Base-by-base conservation (phyloP, 2,888 invertebrate genomes). In the Pardosa pseudoannulata region DNA sequence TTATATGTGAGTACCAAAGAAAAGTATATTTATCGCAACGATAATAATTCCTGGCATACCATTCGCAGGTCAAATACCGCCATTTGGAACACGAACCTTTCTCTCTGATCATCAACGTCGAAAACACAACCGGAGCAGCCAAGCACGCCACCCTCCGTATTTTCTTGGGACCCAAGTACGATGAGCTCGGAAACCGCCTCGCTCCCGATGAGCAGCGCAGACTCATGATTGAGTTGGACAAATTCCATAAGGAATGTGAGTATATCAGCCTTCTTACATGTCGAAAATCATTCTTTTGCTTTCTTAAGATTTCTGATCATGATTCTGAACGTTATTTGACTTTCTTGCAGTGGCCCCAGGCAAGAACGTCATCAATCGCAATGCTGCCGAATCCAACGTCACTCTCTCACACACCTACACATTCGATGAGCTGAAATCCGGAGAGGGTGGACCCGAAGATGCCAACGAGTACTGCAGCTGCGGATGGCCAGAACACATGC, bases 401-500 rank as follows among this genome's bases (percentile, higher is more conserved):
- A 93, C 93, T 88, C 92, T 93, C 71, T 92, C 93, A 75, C 95
- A 96, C 91, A 93, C 65, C 91, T 93, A 95, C 85, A 96, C 95
- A 0, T 97, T 96, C 94, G 94, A 95, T 13, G 94, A 94, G 91
- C 91, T 95, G 89, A 95, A 95, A 89, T 90, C 72, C 1, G 87
- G 87, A 16, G 74, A 87, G 46, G 82, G 85, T 16, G 83, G 75
- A 56, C 39, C 79, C 81, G 88, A 75, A 76, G 50, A 46, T 27
- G 88, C 79, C 56, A 88, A 73, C 62, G 88, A 93, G 89, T 96
- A 95, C 93, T 97, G 96, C 92, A 96, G 96, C 87, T 97, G 96
- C 90, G 96, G 96, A 72, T 96, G 96, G 96, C 96, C 96, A 0
- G 94, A 96, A 87, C 96, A 96, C 91, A 93, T 96, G 94, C 93